Conservation (phyloP, 2,113 vertebrate genomes). For the Cervus canadensis region DNA sequence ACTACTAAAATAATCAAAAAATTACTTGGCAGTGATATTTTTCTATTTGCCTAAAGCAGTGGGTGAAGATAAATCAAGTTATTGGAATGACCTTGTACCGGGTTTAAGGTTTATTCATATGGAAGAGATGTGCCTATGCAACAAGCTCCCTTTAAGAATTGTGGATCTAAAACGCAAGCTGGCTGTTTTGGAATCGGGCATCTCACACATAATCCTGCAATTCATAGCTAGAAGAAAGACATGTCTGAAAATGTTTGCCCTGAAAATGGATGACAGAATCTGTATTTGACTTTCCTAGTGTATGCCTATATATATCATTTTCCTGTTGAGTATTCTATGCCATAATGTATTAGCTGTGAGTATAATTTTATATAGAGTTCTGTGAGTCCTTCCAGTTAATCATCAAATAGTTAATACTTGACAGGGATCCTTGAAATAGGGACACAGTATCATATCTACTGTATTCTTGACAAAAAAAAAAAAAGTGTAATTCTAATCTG, state of each 20-base stretch:
- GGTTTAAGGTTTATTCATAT: not conserved
- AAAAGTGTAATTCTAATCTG: not conserved
- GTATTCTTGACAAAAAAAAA: not conserved
- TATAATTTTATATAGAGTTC: not conserved
- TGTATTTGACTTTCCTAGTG: not conserved
- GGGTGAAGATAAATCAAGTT: not conserved
- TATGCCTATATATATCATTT: not conserved
- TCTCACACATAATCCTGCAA: not conserved
- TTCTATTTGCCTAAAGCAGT: not conserved
- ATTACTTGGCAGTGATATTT: not conserved
- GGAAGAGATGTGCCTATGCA: not conserved
- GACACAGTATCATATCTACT: not conserved
- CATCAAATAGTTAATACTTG: not conserved
- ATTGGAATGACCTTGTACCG: not conserved
- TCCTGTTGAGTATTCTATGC: not conserved
- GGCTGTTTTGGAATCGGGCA: no score
- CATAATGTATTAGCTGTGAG: not conserved
- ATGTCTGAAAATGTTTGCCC: not conserved
- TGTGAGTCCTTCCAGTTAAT: not conserved
- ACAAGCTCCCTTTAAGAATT: not conserved
- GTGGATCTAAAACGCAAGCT: not conserved
- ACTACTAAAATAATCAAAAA: not conserved
- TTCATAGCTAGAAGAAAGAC: not conserved
- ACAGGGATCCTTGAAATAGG: not conserved
- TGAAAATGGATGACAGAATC: not conserved